Evolutionary conservation across 2,797 vertebrate genomes (phyloP), one percentile per base, ranked within the genome.

Genomic region (Phoxinus dragarum): DNA sequence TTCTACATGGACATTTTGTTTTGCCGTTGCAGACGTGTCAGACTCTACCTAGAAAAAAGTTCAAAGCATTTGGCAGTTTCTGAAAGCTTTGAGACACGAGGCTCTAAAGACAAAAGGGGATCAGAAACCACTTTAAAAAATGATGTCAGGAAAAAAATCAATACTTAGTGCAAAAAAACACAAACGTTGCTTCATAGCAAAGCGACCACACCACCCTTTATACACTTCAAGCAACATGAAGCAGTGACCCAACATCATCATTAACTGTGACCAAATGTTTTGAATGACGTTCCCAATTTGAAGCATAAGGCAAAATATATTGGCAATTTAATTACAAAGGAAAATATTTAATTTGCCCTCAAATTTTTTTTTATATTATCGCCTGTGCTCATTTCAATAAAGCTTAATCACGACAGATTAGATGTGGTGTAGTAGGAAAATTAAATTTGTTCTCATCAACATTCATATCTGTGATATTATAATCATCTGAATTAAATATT

Each of bases 71-170:
- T 83, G 64, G 11, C 84, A 86, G 84, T 80, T 86, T 85, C 69
- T 87, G 74, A 88, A 89, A 87, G 84, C 78, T 68, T 74, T 86
- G 81, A 86, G 78, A 80, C 86, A 83, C 10, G 42, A 89, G 64
- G 85, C 85, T 85, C 75, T 64, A 71, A 80, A 88, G 83, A 89
- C 87, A 85, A 89, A 86, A 61, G 77, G 71, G 71, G 82, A 88
- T 89, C 84, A 86, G 76, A 89, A 88, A 85, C 73, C 80, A 87
- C 84, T 90, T 88, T 72, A 84, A 83, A 87, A 88, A 81, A 88
- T 82, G n/a, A 87, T 66, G 56, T 84, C 40, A 74, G 31, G 12
- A 27, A 67, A 85, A 78, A 77, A 84, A 87, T 79, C 81, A 89
- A 80, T 80, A 75, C 84, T 84, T 77, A 72, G 77, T 72, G 72